Percentiles rank a stretch among this genome's conserved stretches.
Conservation (phyloP, 2,888 invertebrate genomes). For the Drosophila mettleri region DNA sequence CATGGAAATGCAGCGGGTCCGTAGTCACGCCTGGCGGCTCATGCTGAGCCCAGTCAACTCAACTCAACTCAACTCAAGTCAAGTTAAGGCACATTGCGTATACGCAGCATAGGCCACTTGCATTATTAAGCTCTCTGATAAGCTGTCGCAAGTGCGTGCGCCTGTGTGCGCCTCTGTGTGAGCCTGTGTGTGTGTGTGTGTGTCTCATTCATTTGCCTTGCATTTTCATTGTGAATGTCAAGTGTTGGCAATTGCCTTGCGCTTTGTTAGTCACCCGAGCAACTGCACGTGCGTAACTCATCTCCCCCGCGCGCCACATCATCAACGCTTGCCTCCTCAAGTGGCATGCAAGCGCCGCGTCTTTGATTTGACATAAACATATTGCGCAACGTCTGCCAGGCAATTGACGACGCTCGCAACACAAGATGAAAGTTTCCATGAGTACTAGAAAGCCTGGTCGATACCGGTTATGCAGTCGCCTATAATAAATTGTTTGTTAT, state of each 20-base stretch:
- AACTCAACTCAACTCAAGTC: conserved; percentile 15
- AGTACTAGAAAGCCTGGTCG: neutral
- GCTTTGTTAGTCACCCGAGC: conserved; percentile 55
- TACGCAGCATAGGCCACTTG: conserved; percentile 79
- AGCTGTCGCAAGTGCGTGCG: conserved; percentile 58
- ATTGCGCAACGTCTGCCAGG: conserved; percentile 21
- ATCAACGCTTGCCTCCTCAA: conserved; percentile 63
- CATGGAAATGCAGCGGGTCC: neutral
- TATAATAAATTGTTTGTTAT: neutral
- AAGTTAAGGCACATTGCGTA: conserved; percentile 66
- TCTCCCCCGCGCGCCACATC: too few species aligned
- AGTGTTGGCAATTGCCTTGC: conserved; percentile 69
- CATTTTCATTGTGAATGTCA: conserved; percentile 77
- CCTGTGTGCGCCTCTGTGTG: neutral
- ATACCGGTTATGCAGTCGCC: neutral
- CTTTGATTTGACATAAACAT: conserved; percentile 68
- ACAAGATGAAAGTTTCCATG: conserved; percentile 31
- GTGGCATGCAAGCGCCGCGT: conserved; percentile 69
- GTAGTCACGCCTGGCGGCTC: conserved; percentile 1
- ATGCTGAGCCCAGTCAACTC: conserved; percentile 11
- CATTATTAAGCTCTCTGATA: conserved; percentile 73
- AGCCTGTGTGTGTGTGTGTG: conserved; percentile 18
- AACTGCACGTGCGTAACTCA: conserved; percentile 36
- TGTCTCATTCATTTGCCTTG: conserved; percentile 39
- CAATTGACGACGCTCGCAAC: conserved; percentile 23